These are phyloP conservation scores for Patella depressa DNA, from an alignment of 2,888 invertebrate species.

Conservation along the genomic window DNA sequence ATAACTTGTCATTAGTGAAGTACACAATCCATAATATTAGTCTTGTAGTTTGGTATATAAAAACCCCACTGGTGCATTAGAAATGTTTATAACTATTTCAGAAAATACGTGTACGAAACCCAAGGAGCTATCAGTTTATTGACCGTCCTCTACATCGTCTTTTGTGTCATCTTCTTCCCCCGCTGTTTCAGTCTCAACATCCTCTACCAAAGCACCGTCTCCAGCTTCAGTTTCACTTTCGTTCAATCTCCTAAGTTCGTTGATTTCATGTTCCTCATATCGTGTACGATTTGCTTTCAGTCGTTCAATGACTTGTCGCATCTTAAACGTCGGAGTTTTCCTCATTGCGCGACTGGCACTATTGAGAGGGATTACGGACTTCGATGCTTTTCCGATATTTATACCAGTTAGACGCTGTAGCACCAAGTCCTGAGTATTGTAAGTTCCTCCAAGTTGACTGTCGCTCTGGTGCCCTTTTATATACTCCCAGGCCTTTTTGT, in stretches of 20 bases:
- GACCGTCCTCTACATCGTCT: too few species aligned
- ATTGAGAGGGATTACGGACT: conserved; percentile 48
- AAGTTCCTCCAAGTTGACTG: conserved; percentile 41
- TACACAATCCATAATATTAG: too few species aligned
- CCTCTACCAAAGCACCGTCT: too few species aligned
- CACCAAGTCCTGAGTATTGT: conserved; percentile 56
- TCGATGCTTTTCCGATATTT: conserved; percentile 32
- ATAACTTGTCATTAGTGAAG: too few species aligned
- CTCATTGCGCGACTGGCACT: conserved; percentile 60
- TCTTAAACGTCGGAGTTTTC: conserved; percentile 66
- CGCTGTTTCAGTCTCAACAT: too few species aligned
- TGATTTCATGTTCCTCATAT: conserved; percentile 59
- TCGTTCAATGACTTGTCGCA: conserved; percentile 61
- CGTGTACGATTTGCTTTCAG: conserved; percentile 56
- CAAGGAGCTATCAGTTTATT: too few species aligned
- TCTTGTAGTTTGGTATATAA: too few species aligned
- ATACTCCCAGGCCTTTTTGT: conserved; percentile 52
- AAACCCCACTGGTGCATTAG: too few species aligned
- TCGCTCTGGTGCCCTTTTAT: conserved; percentile 49
- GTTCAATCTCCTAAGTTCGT: conserved; percentile 44
- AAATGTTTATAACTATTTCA: too few species aligned
- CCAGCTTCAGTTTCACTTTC: conserved; percentile 16
- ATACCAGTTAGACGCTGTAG: conserved; percentile 58
- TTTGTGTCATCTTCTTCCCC: too few species aligned
- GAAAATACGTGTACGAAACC: too few species aligned